Percentiles rank a stretch among this genome's conserved stretches.
Evolutionary conservation across 1,140 invertebrate genomes (phyloP).

Genomic region (Mycetomoellerius zeteki): DNA sequence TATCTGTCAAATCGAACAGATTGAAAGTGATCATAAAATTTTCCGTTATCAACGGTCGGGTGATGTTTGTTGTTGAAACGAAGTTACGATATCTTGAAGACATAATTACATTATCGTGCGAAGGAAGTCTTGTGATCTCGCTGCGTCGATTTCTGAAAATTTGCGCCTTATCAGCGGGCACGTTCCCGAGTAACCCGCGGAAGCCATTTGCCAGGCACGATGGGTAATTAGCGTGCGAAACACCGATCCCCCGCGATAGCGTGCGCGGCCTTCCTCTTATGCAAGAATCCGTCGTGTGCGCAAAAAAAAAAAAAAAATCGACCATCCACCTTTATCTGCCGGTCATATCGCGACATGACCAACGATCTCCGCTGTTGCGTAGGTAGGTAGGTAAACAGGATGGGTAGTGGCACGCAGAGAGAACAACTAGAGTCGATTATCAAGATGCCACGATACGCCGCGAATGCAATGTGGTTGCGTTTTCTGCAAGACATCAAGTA

Average conservation of each 20-base stretch:
- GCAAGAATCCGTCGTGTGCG: constrained; percentile 64
- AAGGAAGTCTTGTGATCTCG: not conserved
- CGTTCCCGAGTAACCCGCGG: constrained; percentile 69
- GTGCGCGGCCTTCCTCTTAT: constrained; percentile 74
- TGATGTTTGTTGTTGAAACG: not conserved
- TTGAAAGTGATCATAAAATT: not conserved
- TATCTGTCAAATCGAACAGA: not conserved
- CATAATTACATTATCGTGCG: constrained; percentile 21
- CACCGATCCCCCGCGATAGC: constrained; percentile 71
- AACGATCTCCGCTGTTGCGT: constrained; percentile 33
- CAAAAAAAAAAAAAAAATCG: constrained; percentile 71
- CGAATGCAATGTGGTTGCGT: constrained; percentile 27
- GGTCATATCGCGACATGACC: constrained; percentile 52
- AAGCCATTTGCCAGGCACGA: constrained; percentile 77
- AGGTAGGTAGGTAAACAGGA: not conserved
- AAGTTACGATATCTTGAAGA: not conserved
- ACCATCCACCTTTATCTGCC: constrained; percentile 66
- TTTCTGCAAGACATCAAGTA: constrained; percentile 40
- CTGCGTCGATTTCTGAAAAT: constrained; percentile 60
- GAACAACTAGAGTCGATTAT: constrained; percentile 40
- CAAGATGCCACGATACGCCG: constrained; percentile 38
- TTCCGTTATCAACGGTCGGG: not conserved
- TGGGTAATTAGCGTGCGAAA: constrained; percentile 76
- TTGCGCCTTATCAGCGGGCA: constrained; percentile 63
- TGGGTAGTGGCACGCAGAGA: constrained; percentile 2